Percentiles rank a stretch among this genome's conserved stretches.
Evolutionary conservation across 2,888 invertebrate genomes (phyloP).

Genomic region (Syritta pipiens): DNA sequence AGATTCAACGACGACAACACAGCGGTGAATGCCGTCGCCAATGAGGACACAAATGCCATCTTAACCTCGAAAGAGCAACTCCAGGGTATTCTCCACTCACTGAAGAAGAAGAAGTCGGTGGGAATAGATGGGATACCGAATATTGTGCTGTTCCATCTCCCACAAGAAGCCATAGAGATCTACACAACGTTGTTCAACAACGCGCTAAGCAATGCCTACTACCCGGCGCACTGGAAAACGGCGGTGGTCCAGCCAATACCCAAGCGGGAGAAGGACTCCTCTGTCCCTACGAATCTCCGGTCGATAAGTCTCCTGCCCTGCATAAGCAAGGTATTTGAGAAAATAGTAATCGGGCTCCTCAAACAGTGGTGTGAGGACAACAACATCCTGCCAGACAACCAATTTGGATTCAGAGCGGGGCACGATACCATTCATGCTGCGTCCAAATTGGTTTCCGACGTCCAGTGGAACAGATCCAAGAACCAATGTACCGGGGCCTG

Average conservation of each 20-base stretch:
- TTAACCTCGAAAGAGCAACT: background rate
- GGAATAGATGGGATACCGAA: constrained; percentile 18
- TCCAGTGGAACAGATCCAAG: background rate
- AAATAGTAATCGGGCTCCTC: background rate
- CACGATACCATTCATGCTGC: constrained; percentile 7
- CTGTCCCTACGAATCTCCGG: background rate
- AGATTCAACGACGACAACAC: background rate
- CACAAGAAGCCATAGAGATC: background rate
- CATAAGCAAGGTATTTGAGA: constrained; percentile 9
- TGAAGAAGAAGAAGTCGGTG: constrained; percentile 23
- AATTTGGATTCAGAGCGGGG: constrained; percentile 6
- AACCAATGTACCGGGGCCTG: background rate
- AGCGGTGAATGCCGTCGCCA: background rate
- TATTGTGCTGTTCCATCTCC: background rate
- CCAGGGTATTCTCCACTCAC: constrained; percentile 2
- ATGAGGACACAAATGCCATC: background rate
- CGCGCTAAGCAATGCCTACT: constrained; percentile 17
- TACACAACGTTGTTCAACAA: constrained; percentile 21
- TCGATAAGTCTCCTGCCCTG: constrained; percentile 8
- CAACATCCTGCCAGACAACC: background rate
- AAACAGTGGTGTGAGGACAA: constrained; percentile 5
- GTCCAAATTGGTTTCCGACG: background rate
- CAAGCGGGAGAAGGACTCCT: background rate
- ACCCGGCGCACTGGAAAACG: background rate
- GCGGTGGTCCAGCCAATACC: constrained; percentile 3